phyloP scores from a whole-genome alignment of 2,113 vertebrate genomes.

The Aldabrachelys gigantea region DNA sequence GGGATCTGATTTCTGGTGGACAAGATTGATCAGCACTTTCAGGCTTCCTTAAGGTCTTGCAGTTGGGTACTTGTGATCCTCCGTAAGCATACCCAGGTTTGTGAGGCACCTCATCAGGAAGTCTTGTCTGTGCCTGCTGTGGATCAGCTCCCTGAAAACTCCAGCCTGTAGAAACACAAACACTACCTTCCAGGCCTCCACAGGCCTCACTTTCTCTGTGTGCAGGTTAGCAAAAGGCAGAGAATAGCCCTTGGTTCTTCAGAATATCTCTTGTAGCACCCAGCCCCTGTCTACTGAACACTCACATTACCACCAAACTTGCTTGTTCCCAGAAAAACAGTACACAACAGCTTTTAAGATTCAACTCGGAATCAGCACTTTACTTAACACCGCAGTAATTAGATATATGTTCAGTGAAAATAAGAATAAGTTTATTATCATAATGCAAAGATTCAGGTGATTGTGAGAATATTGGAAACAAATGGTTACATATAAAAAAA shows the following conservation, averaged over 20 bases:
- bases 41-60: background rate
- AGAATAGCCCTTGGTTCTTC: background rate
- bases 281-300: background rate
- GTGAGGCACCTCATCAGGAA: background rate
- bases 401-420: no score
- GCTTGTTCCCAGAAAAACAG: no score
- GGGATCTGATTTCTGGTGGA: background rate
- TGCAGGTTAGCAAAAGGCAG: background rate
- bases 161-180: background rate
- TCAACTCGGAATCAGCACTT: no score
- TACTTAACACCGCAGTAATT: no score
- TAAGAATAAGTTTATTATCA: no score
- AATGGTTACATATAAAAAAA: no score
- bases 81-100: background rate
- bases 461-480: no score
- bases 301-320: no score
- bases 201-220: background rate
- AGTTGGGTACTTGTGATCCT: background rate
- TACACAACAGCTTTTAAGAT: no score
- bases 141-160: background rate
- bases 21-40: background rate
- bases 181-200: background rate
- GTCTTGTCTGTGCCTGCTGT: background rate
- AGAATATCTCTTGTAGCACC: background rate
- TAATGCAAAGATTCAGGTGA: no score